Evolutionary conservation across 2,888 invertebrate genomes (phyloP), one percentile per base, ranked within the genome.

Genomic region (Odontothrips loti): DNA sequence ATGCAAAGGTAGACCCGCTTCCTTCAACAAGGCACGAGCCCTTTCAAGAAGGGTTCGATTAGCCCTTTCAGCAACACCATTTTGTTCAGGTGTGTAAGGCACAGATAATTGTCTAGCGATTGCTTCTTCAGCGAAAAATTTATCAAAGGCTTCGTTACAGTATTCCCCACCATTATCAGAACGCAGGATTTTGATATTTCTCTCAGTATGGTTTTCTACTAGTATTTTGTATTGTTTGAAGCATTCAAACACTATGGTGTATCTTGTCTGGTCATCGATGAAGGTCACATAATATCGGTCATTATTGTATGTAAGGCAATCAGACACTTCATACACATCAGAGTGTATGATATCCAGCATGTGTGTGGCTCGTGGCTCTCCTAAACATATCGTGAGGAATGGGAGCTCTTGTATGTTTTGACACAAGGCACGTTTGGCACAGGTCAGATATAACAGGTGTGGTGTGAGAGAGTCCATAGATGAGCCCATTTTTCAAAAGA

Each of bases 11-110:
- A 85, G 81, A 15, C 82, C 82, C 10, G 85, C 82, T n/a, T 86
- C 82, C 0, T 83, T 78, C n/a, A 87, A 29, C 81, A 86, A 82
- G 34, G 85, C 84, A 43, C 85, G 81, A 0, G 85, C 85, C 82
- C 82, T 83, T 47, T 86, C 85, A 75, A 86, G 81, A 0, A 86
- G 81, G 6, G 85, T 86, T 2, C 85, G 80, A 34, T 86, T 86
- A 85, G 9, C 4, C 8, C 63, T 4, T n/a, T 63, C 63, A 10
- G 63, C 6, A 2, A 63, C 63, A 9, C 63, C 86, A 81, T 86
- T 87, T 80, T 85, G 85, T 79, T 86, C 83, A 0, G 85, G 86
- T 3, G 81, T 85, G 79, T 85, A 85, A 0, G 86, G 84, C 0
- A 84, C 83, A 2, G 84, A 84, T 10, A 68, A 82, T 80, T 85